A percentile compares a stretch with the other conserved stretches of the same genome.
Conservation (phyloP, 1,140 invertebrate genomes). For the Andrena cerasifolii region DNA sequence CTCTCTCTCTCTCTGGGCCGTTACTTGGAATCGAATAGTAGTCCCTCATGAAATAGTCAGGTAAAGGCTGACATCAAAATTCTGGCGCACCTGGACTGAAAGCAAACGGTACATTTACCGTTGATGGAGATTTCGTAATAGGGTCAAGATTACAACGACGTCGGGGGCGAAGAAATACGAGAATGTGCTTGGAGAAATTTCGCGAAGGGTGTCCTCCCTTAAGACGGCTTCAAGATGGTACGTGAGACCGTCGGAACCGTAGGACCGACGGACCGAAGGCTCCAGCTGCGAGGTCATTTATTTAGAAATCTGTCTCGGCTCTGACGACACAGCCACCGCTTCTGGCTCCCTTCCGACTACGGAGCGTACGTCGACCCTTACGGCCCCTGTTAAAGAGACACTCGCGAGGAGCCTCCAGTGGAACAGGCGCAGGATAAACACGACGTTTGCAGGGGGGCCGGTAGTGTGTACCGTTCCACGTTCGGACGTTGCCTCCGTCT, state of each 20-base stretch:
- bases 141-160: not conserved
- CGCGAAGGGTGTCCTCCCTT: constrained; percentile 22
- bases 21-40: not conserved
- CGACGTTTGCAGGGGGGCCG: constrained; percentile 36
- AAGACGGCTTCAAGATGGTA: constrained; percentile 45
- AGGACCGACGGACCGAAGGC: constrained; percentile 39
- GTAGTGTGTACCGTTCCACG: constrained; percentile 31
- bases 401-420: constrained; percentile 57
- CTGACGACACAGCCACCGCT: constrained; percentile 16
- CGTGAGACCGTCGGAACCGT: too few species aligned
- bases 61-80: too few species aligned
- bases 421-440: constrained; percentile 63
- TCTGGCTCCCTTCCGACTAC: constrained; percentile 34
- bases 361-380: constrained; percentile 48
- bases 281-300: constrained; percentile 57
- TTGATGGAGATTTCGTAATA: not conserved
- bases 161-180: constrained; percentile 4
- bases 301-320: constrained; percentile 63
- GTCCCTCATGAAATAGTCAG: too few species aligned
- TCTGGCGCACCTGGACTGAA: too few species aligned
- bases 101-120: too few species aligned
- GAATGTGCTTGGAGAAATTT: constrained; percentile 47
- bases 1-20: not conserved
- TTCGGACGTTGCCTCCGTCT: constrained; percentile 26
- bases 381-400: constrained; percentile 58